Conservation (phyloP, 1,140 invertebrate species). For the Pogonognathellus flavescens region DNA sequence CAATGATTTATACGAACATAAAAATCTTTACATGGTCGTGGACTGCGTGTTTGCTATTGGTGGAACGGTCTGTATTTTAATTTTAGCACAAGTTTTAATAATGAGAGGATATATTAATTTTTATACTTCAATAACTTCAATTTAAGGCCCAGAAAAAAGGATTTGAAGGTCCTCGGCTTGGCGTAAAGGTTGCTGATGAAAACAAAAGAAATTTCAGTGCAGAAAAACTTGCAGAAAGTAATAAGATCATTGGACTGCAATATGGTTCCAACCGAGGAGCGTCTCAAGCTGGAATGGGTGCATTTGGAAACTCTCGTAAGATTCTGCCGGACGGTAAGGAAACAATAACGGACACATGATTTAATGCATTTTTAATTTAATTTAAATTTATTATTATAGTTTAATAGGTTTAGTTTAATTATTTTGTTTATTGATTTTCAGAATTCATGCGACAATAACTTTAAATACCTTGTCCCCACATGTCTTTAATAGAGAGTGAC, state of each 20-base stretch:
- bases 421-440: not conserved
- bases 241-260: conserved; percentile 73
- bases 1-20: conserved; percentile 78
- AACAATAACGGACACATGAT: not conserved
- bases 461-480: not conserved
- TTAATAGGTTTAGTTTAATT: not conserved
- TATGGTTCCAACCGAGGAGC: conserved; percentile 74
- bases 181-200: conserved; percentile 74
- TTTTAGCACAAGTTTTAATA: not conserved
- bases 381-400: not conserved
- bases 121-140: not conserved
- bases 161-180: conserved; percentile 72
- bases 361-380: not conserved
- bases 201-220: conserved; percentile 72
- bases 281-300: conserved; percentile 73
- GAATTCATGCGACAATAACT: conserved; percentile 32
- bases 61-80: conserved; percentile 62
- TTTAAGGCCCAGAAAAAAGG: conserved; percentile 74
- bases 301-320: conserved; percentile 73
- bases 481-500: not conserved
- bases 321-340: conserved; percentile 72
- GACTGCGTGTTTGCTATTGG: conserved; percentile 67
- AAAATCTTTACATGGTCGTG: conserved; percentile 76
- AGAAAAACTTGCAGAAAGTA: conserved; percentile 72
- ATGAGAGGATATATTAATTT: not conserved